Evolutionary conservation across 2,888 invertebrate species (phyloP), one percentile per base, ranked within the genome.

Genomic region (Caenorhabditis plicata): DNA sequence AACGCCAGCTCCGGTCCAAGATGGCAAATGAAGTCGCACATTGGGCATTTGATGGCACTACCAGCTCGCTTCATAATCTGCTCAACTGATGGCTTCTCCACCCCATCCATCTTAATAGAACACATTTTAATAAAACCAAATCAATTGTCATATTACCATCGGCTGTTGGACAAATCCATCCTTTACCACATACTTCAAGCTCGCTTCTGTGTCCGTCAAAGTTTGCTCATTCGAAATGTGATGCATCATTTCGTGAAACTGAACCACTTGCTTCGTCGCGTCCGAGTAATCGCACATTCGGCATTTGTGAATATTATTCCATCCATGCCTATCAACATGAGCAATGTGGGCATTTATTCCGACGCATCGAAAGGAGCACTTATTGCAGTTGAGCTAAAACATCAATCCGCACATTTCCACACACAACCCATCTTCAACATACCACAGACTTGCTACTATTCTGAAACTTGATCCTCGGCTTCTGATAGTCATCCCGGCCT

Each of bases 241-340:
- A 54, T 75, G 75, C 31, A 68, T 73, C 23, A 56, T 38, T 25
- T 72, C 62, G 44, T 75, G 75, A 51, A 64, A 75, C 11, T 56
- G 54, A 19, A 68, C 68, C 9, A 66, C 55, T 7, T 58, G 52
- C 23, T 60, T 50, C n/a, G 64, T 71, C 41, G 61, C 50, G n/a
- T 67, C 57, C 9, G 61, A 56, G 50, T 74, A 74, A 40, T 67
- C 67, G 40, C 75, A 74, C 22, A 63, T 47, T 25, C 47, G 39
- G 40, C 67, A 68, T 26, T 48, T 57, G 36, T 55, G 53, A 4
- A 55, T 7, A 17, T 45, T 46, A 33, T 62, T 42, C 42, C 55
- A 41, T 9, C 63, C 63, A 47, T 75, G 75, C 29, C 61, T 55
- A 42, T 75, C 75, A 36, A 42, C 26, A 44, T 75, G 75, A 15